Percentiles rank a stretch among this genome's conserved stretches.
Conservation (phyloP, 37 sponge, comb jelly and placozoan species). For the Amphimedon queenslandica region DNA sequence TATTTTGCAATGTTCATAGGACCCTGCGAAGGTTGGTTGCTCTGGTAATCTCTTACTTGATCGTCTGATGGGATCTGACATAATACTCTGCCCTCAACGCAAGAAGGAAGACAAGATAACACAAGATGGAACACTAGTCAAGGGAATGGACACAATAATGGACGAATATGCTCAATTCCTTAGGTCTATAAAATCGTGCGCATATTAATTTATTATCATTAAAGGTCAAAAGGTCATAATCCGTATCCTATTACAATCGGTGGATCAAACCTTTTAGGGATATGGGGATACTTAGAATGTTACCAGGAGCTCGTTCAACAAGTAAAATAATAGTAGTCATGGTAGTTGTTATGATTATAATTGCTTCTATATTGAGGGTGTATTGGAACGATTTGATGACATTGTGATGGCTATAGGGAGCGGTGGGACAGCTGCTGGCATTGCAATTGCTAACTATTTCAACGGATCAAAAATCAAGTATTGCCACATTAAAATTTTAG, state of each 20-base stretch:
- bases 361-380: too few relatives aligned
- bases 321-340: conserved; percentile 34
- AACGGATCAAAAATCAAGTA: too few relatives aligned
- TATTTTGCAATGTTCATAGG: not conserved
- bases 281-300: conserved; percentile 86
- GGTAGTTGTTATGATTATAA: not conserved
- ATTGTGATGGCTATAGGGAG: too few relatives aligned
- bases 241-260: conserved; percentile 81
- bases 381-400: too few relatives aligned
- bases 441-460: too few relatives aligned
- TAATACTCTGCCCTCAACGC: conserved; percentile 51
- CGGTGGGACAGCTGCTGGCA: too few relatives aligned
- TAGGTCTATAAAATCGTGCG: not conserved
- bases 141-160: conserved; percentile 1
- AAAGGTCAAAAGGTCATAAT: conserved; percentile 38
- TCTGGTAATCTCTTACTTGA: conserved; percentile 77
- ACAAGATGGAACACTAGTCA: conserved; percentile 11
- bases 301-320: conserved; percentile 76
- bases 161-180: not conserved
- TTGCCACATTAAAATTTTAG: too few relatives aligned
- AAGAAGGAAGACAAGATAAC: conserved; percentile 1
- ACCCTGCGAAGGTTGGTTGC: not conserved
- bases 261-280: conserved; percentile 62
- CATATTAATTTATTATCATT: not conserved
- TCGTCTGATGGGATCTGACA: conserved; percentile 46